Base-by-base conservation (phyloP, 2,797 vertebrate genomes). In the Geotrypetes seraphini region DNA sequence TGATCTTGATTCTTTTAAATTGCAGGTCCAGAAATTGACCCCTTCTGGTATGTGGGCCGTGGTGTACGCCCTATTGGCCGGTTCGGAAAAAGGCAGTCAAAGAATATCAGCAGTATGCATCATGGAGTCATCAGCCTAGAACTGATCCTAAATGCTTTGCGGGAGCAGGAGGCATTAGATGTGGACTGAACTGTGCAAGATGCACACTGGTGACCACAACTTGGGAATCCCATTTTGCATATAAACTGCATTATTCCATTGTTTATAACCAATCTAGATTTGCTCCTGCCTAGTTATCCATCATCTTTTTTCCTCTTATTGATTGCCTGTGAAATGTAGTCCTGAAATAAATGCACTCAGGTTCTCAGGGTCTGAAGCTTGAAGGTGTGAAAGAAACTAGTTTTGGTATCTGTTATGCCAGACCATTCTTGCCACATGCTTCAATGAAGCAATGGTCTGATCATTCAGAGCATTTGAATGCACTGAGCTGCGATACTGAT, bases 51-150 rank as follows among this genome's bases (percentile, higher is more conserved):
- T 1, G 80, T 94, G 52, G 88, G 81, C 1, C 87, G 88, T 5
- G 90, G 90, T 0, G 89, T 94, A 30, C 73, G 89, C 61, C 91
- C 90, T 50, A 92, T 95, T 0, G 88, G 90, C 3, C 82, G 88
- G 12, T 94, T 93, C 7, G 91, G 90, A 39, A 95, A 93, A 73
- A 79, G 90, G 48, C 81, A 88, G 56, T 72, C 69, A 22, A 63
- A 44, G 5, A 57, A 43, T 34, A 53, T 47, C 3, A 36, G 46
- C 16, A 69, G 33, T 19, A 44, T 74, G 41, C 68, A 73, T 26
- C 71, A 84, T 1, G 39, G 68, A 9, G 57, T 80, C 48, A 75
- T 63, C 44, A 78, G 43, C 14, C 59, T 88, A 54, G 71, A 69
- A 52, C 60, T 86, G 47, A 72, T 88, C 44, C 41, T 84, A 47